Conservation (phyloP, 1,140 invertebrate genomes). For the Euwallacea similis region DNA sequence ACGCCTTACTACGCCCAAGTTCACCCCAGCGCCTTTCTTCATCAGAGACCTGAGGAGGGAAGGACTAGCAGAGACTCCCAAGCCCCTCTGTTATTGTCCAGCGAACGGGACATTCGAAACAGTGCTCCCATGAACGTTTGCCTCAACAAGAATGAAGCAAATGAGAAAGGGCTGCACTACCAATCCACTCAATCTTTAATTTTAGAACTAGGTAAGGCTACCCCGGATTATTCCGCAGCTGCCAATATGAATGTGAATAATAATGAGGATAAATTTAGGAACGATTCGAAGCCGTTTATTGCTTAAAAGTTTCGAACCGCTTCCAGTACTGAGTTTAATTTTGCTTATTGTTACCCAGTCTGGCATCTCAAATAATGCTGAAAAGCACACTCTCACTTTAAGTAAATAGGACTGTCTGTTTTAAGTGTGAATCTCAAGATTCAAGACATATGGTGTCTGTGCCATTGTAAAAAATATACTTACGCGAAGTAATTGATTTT, state of each 20-base stretch:
- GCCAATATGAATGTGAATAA: slow-evolving; percentile 13
- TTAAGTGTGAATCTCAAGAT: no score
- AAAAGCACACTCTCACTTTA: no score
- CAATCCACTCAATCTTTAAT: slow-evolving; percentile 36
- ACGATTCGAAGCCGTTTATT: slow-evolving; percentile 9
- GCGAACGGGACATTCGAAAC: no score
- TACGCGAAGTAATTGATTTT: no score
- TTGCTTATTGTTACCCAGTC: not conserved
- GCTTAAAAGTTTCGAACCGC: not conserved
- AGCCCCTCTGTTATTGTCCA: no score
- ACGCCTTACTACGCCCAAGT: slow-evolving; percentile 14
- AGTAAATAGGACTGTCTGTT: no score
- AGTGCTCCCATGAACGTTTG: not conserved
- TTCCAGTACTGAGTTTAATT: not conserved
- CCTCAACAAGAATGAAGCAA: slow-evolving; percentile 40
- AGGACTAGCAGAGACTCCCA: no score
- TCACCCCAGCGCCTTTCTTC: slow-evolving; percentile 29
- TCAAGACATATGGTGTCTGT: no score
- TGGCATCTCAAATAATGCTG: no score
- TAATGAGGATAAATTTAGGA: slow-evolving; percentile 18
- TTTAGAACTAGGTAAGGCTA: slow-evolving; percentile 40
- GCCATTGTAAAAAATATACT: no score
- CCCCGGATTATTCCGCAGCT: slow-evolving; percentile 24
- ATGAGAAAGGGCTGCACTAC: slow-evolving; percentile 42
- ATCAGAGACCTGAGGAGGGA: not conserved